A percentile compares a stretch with the other conserved stretches of the same genome.
phyloP scores from a whole-genome alignment of 2,888 invertebrate species.

The Pristionchus entomophagus region DNA sequence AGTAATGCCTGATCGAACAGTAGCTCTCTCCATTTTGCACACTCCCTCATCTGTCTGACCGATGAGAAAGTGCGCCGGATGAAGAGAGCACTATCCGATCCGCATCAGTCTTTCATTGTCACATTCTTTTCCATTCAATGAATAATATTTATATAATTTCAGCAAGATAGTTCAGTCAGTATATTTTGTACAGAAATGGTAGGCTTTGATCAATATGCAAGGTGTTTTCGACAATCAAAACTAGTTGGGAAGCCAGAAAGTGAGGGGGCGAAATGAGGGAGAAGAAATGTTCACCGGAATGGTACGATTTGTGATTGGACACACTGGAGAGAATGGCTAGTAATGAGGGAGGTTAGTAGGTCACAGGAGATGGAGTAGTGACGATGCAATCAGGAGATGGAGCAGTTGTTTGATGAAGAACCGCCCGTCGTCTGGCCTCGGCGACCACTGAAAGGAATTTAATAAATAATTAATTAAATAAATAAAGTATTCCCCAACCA shows the following conservation, averaged over 20 bases:
- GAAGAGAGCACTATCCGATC: too few relatives aligned
- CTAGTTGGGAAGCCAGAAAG: background rate
- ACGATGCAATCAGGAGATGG: background rate
- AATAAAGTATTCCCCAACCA: too few relatives aligned
- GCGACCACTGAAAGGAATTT: slow-evolving; percentile 18
- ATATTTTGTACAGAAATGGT: slow-evolving; percentile 3
- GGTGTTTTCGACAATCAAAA: background rate
- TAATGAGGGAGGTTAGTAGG: background rate
- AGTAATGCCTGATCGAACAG: too few relatives aligned
- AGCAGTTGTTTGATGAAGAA: slow-evolving; percentile 31
- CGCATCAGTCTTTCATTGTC: slow-evolving; percentile 28
- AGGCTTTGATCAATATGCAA: background rate
- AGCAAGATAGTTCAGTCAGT: too few relatives aligned
- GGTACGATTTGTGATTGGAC: background rate
- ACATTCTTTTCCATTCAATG: background rate
- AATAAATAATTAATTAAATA: background rate
- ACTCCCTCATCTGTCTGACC: too few relatives aligned
- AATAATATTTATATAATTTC: slow-evolving; percentile 1
- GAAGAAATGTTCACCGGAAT: slow-evolving; percentile 15
- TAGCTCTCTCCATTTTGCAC: too few relatives aligned
- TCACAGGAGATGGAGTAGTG: background rate
- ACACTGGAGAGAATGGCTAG: background rate
- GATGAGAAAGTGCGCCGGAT: too few relatives aligned
- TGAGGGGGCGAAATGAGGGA: too few relatives aligned
- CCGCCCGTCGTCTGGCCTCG: slow-evolving; percentile 27